These are phyloP conservation scores for Drosophila bocki DNA, from an alignment of 1,140 invertebrate genomes.

Conservation along the genomic window DNA sequence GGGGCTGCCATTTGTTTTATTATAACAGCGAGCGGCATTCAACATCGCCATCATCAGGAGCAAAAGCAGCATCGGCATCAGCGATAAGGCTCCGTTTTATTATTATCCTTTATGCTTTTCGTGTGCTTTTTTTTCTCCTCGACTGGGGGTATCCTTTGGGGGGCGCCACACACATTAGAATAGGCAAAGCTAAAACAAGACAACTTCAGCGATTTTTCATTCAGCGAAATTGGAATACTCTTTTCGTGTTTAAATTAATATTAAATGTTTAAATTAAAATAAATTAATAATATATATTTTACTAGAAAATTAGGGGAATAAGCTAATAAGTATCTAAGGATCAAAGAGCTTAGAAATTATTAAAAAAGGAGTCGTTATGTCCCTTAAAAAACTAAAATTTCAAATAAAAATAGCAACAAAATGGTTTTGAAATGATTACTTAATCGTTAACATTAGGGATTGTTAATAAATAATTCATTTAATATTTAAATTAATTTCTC, in stretches of 20 bases:
- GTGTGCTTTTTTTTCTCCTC: conserved; percentile 43
- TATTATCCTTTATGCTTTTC: conserved; percentile 78
- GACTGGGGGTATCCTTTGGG: conserved; percentile 11
- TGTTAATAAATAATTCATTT: neutral
- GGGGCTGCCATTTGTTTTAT: conserved; percentile 82
- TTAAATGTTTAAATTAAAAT: neutral
- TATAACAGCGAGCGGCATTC: conserved; percentile 72
- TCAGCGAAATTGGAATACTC: conserved; percentile 1
- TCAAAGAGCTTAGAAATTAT: neutral
- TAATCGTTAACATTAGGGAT: too few species aligned
- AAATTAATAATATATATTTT: too few species aligned
- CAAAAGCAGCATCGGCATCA: conserved; percentile 67
- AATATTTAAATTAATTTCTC: neutral
- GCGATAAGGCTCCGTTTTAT: conserved; percentile 79
- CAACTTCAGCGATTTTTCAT: neutral
- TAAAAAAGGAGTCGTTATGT: neutral
- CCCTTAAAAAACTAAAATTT: neutral
- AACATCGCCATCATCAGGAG: conserved; percentile 66
- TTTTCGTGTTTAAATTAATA: neutral
- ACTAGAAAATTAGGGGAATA: neutral
- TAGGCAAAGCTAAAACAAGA: conserved; percentile 68
- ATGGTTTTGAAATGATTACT: neutral
- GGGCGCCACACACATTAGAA: conserved; percentile 72
- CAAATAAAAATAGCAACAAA: rapidly evolving
- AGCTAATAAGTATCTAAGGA: neutral